Base-by-base conservation (phyloP, 2,113 vertebrate species). In the Aythya baeri region DNA sequence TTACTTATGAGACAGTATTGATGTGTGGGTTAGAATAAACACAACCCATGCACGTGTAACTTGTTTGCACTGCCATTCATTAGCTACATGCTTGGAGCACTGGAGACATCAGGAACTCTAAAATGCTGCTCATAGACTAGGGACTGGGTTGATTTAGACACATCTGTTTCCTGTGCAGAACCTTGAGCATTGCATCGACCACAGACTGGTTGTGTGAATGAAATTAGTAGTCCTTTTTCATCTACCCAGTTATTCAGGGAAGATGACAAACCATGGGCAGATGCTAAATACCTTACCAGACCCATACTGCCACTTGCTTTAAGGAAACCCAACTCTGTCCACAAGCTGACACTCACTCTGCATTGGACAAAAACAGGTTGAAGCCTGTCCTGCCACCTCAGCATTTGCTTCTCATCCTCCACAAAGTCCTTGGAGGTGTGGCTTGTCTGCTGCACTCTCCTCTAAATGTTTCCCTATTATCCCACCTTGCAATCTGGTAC, bases 21-120 rank as follows among this genome's bases (percentile, higher is more conserved):
- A 36, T 82, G 65, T 59, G 68, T 81, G 21, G 31, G 49, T 71
- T 82, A 62, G 18, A 86, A 88, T 32, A 78, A 83, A 77, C 77
- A 84, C 86, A 92, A 87, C 91, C 73, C 93, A 88, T 50, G 92
- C 88, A 50, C 9, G 1, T 95, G 57, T 85, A 93, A 93, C 41
- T 86, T 75, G 74, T 93, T 95, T 93, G 58, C 3, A 2, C 43
- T 89, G 65, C 36, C 57, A 52, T 46, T 76, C 79, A 55, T 80
- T 74, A 94, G 61, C 54, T 78, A n/a, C 44, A 43, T 31, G 3
- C 77, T 84, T 86, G 70, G 36, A 76, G 34, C 15, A 43, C 54
- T 82, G 67, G 74, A 82, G 76, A 72, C 0, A 0, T 15, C 1
- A 1, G 34, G 57, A 86, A 63, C 29, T 67, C 46, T 21, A 43